Conservation (phyloP, 2,797 vertebrate species). For the Psittacula echo region DNA sequence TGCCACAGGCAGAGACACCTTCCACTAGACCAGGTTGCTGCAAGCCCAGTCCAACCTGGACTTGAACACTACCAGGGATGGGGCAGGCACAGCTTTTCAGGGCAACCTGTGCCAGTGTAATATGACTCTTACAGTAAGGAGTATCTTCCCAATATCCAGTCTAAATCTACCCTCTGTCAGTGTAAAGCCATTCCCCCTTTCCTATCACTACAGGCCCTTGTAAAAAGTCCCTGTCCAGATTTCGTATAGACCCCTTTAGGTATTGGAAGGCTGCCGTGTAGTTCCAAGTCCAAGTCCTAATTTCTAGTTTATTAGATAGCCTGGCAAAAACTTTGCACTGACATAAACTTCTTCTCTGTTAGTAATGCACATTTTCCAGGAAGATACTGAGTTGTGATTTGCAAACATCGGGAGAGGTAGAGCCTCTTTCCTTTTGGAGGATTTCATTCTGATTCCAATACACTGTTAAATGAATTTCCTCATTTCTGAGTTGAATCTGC, state of each 20-base stretch:
- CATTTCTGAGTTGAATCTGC: neutral
- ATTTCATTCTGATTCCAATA: neutral
- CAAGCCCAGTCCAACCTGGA: neutral
- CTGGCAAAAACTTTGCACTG: neutral
- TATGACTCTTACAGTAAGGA: neutral
- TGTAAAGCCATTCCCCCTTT: neutral
- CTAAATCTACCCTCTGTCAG: neutral
- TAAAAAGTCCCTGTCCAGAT: neutral
- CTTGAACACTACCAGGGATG: neutral
- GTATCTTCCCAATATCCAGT: neutral
- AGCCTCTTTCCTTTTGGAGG: neutral
- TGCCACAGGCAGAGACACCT: too few relatives aligned
- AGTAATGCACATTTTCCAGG: accelerated
- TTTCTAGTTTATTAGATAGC: neutral
- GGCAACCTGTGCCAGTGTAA: neutral
- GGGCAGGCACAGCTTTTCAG: neutral
- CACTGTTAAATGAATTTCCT: neutral
- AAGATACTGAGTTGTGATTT: accelerated
- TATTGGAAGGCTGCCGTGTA: neutral
- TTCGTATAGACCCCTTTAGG: neutral
- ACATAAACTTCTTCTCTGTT: neutral
- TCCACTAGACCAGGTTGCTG: too few relatives aligned
- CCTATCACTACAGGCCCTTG: neutral
- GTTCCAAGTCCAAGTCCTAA: neutral
- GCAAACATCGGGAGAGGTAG: neutral